Evolutionary conservation across 1,140 invertebrate genomes (phyloP), one percentile per base, ranked within the genome.

Genomic region (Galleria mellonella): DNA sequence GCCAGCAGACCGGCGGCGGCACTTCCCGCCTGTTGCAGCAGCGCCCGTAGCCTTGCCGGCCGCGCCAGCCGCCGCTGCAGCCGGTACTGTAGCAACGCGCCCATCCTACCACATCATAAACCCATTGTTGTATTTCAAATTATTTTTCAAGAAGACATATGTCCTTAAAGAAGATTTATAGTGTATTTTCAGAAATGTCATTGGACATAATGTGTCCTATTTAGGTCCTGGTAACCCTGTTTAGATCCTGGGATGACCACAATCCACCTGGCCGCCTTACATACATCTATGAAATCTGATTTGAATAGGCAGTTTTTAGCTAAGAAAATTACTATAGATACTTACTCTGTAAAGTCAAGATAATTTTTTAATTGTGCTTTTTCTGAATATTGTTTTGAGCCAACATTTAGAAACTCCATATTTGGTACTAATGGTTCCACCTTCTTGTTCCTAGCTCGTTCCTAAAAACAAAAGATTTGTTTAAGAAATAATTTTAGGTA

Each of bases 271-370:
- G n/a, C n/a, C n/a, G n/a, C n/a, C n/a, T n/a, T n/a, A n/a, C n/a
- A n/a, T n/a, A n/a, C n/a, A n/a, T n/a, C n/a, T n/a, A n/a, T n/a
- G n/a, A n/a, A n/a, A n/a, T n/a, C n/a, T 4, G 37, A 15, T 32
- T 9, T 46, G 17, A 45, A 47, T 6, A 29, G 31, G 7, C 9
- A 17, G 40, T 1, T 32, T 23, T 17, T 32, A 10, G 11, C 29
- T 13, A 15, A 30, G 15, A 7, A 33, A 4, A 33, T 28, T 39
- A 27, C 9, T 7, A 39, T 75, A 3, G 17, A 23, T 37, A 37
- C 68, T 75, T 61, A 87, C 84, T 78, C 81, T 37, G 71, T 71
- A 53, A 85, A 86, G 43, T 87, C 83, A 0, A 83, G 53, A 48
- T 77, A 78, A 31, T 61, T 82, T 55, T 83, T 87, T 15, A 65